Conservation (phyloP, 2,888 invertebrate genomes). For the Halictus ligatus region DNA sequence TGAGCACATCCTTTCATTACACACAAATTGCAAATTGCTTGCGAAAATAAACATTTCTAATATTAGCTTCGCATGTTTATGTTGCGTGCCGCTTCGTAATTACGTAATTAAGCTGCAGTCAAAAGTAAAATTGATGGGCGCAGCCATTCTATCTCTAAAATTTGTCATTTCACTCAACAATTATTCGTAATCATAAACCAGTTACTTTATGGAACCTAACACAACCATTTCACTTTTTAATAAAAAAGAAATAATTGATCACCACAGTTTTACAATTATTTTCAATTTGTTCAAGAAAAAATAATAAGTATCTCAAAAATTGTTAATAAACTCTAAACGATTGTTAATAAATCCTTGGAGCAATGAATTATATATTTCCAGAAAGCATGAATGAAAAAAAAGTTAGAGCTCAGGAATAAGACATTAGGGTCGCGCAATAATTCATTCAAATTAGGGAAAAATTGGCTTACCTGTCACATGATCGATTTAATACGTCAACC, state of each 20-base stretch:
- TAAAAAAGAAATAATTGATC: not conserved
- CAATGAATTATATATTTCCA: not conserved
- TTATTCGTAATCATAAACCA: not conserved
- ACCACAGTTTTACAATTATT: not conserved
- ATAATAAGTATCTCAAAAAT: not conserved
- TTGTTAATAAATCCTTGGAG: not conserved
- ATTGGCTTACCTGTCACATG: slow-evolving; percentile 15
- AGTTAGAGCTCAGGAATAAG: not conserved
- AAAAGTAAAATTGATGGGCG: slow-evolving; percentile 6
- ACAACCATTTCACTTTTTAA: not conserved
- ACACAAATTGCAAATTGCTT: not conserved
- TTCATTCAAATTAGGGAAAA: slow-evolving; percentile 9
- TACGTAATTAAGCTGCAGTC: slow-evolving; percentile 15
- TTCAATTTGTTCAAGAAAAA: not conserved
- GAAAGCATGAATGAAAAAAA: not conserved
- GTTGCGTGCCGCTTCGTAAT: slow-evolving; percentile 18
- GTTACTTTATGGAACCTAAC: not conserved
- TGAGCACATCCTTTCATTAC: not conserved
- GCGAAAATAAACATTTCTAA: not conserved
- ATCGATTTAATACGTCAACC: slow-evolving; percentile 38
- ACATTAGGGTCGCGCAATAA: not conserved
- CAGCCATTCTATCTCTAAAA: not conserved
- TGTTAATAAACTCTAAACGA: not conserved
- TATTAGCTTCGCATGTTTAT: slow-evolving; percentile 1
- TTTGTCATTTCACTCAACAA: slow-evolving; percentile 3